phyloP scores from a whole-genome alignment of 2,797 vertebrate species.

The Phalloptychus januarius region DNA sequence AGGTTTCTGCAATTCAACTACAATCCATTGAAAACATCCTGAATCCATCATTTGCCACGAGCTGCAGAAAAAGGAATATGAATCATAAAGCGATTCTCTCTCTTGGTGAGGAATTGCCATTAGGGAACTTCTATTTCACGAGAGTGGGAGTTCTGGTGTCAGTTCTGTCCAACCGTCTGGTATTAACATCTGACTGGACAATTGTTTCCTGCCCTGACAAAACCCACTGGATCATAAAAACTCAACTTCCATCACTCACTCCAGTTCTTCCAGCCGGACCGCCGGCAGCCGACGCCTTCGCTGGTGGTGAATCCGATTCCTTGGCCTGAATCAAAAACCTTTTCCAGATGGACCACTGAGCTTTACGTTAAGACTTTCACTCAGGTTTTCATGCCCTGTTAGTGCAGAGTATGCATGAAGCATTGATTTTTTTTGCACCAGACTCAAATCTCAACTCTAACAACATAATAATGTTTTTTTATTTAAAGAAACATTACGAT shows the following conservation, averaged over 20 bases:
- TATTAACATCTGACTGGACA: conserved; percentile 46
- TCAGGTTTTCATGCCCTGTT: neutral
- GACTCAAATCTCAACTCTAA: conserved; percentile 10
- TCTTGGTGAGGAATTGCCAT: conserved; percentile 29
- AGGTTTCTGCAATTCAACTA: conserved; percentile 20
- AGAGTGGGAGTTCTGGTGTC: conserved; percentile 1
- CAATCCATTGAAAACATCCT: conserved; percentile 31
- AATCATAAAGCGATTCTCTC: neutral
- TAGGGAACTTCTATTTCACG: conserved; percentile 8
- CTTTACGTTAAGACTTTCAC: neutral
- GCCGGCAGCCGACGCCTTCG: conserved; percentile 21
- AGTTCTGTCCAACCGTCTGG: conserved; percentile 47
- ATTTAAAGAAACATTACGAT: neutral
- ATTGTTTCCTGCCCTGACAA: conserved; percentile 34
- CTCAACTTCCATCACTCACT: conserved; percentile 20
- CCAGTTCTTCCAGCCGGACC: conserved; percentile 42
- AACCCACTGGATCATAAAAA: conserved; percentile 35
- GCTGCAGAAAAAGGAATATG: neutral
- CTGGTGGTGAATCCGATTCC: conserved; percentile 28
- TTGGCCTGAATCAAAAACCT: conserved; percentile 39
- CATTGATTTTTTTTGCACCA: conserved; percentile 23
- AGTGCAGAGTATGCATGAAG: neutral
- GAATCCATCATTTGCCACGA: conserved; percentile 11
- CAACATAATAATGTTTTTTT: conserved; percentile 9
- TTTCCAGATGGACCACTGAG: conserved; percentile 48